These are phyloP conservation scores for Pterostichus madidus DNA, from an alignment of 2,888 invertebrate genomes.

Conservation along the genomic window DNA sequence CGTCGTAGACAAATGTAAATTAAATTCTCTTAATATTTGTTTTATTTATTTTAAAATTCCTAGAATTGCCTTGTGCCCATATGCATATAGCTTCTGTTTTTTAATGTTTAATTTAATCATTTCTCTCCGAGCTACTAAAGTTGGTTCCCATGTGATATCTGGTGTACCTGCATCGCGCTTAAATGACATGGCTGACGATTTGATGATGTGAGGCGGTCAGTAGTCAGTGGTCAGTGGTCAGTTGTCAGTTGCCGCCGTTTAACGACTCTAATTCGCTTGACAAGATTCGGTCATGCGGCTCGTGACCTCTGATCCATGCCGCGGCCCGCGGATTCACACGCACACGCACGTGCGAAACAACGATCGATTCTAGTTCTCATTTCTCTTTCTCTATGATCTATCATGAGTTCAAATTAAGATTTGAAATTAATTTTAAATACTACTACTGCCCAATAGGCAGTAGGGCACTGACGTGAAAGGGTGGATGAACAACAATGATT, in stretches of 20 bases:
- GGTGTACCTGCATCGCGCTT: not conserved
- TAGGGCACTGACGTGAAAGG: too few species aligned
- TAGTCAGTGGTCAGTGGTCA: constrained; percentile 28
- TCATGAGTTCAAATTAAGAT: too few species aligned
- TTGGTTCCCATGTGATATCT: constrained; percentile 22
- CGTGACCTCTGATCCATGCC: constrained; percentile 47
- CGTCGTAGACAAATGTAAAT: too few species aligned
- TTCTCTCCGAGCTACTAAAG: too few species aligned
- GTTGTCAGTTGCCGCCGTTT: constrained; percentile 27
- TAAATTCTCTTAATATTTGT: too few species aligned
- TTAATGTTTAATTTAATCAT: too few species aligned
- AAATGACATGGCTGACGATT: not conserved
- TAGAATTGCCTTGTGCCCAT: too few species aligned
- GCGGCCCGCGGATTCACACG: constrained; percentile 53
- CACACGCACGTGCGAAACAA: constrained; percentile 41
- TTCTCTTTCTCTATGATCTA: not conserved
- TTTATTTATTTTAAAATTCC: too few species aligned
- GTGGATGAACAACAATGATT: too few species aligned
- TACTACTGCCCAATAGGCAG: too few species aligned
- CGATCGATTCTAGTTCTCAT: not conserved
- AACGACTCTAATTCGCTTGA: constrained; percentile 64
- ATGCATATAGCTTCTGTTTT: too few species aligned
- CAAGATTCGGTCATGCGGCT: constrained; percentile 57
- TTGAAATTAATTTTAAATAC: too few species aligned
- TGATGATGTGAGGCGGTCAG: constrained; percentile 14